Evolutionary conservation across 2,797 vertebrate genomes (phyloP).

Genomic region (Melopsittacus undulatus): DNA sequence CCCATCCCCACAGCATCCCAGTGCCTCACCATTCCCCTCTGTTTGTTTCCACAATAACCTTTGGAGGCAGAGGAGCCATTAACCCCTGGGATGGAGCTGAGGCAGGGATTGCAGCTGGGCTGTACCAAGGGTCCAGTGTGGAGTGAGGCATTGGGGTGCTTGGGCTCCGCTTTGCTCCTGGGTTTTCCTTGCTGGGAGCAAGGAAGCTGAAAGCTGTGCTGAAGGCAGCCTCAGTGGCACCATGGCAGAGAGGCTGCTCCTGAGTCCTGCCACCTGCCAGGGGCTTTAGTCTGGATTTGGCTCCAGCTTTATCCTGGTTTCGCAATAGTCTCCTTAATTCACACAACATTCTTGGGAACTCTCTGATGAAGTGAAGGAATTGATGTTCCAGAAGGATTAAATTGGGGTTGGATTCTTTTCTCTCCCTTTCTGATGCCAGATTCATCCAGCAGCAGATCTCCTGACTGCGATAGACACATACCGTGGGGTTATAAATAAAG

Average conservation of each 20-base stretch:
- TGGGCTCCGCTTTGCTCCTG: neutral
- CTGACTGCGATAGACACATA: neutral
- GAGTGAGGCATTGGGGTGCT: neutral
- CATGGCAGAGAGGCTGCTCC: neutral
- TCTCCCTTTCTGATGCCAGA: neutral
- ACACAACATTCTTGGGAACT: neutral
- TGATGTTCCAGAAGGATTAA: conserved; percentile 54
- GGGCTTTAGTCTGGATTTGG: neutral
- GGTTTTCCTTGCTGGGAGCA: neutral
- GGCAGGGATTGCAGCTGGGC: rapidly evolving
- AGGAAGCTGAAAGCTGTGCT: neutral
- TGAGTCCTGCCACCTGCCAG: neutral
- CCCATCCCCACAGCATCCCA: rapidly evolving
- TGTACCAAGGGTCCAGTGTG: rapidly evolving
- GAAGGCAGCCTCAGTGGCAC: neutral
- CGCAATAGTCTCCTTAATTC: neutral
- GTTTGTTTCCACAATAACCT: neutral
- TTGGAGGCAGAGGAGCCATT: neutral
- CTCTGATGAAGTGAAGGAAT: conserved; percentile 35
- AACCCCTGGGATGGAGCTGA: neutral
- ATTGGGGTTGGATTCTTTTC: neutral
- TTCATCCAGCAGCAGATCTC: neutral
- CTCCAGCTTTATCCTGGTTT: neutral
- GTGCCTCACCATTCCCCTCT: rapidly evolving
- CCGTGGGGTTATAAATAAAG: neutral